Percentiles rank a stretch among this genome's conserved stretches.
Conservation (phyloP, 2,113 vertebrate species). For the Fukomys damarensis region DNA sequence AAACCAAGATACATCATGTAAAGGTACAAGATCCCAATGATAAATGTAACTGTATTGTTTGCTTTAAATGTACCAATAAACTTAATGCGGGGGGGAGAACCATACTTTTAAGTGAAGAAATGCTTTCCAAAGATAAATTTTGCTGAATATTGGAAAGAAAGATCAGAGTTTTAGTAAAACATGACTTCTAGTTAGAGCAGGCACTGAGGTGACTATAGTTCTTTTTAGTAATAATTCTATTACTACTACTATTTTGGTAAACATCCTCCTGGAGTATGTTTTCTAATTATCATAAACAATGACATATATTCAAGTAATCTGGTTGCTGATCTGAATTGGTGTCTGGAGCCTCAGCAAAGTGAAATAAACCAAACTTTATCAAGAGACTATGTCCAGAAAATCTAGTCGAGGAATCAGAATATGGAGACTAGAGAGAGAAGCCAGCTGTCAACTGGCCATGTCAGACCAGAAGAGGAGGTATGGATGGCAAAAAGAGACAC, state of each 20-base stretch:
- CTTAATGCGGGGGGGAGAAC: too few species aligned
- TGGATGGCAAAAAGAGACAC: background rate
- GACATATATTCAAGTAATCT: constrained; percentile 26
- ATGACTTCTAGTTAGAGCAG: background rate
- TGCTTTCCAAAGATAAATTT: constrained; percentile 11
- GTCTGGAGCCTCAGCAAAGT: background rate
- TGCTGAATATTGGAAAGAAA: constrained; percentile 31
- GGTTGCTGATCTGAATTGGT: background rate
- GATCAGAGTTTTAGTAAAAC: background rate
- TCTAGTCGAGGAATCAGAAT: background rate
- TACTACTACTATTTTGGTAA: constrained; percentile 17
- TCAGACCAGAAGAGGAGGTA: background rate
- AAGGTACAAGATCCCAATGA: too few species aligned
- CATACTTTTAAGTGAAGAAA: background rate
- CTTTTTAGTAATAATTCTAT: background rate
- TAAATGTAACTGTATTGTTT: too few species aligned
- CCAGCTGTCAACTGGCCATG: background rate
- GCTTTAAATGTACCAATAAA: too few species aligned
- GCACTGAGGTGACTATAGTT: background rate
- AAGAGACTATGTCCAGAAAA: background rate
- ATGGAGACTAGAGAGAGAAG: background rate
- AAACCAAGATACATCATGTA: too few species aligned
- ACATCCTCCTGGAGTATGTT: background rate
- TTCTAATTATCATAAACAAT: constrained; percentile 45
- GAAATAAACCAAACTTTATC: background rate